These are phyloP conservation scores for Rhingia rostrata DNA, from an alignment of 2,888 invertebrate species.

Conservation along the genomic window DNA sequence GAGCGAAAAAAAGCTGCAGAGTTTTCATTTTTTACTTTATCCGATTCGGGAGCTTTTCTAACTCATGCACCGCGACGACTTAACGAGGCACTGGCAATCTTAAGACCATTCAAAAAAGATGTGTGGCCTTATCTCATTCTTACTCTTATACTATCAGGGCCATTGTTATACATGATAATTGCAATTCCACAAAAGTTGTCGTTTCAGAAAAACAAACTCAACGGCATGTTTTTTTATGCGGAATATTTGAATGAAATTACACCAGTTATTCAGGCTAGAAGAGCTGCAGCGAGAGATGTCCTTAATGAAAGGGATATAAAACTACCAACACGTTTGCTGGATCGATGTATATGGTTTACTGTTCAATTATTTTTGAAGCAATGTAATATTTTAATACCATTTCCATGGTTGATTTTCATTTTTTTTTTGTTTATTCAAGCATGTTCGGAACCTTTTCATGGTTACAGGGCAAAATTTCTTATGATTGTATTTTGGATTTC, in stretches of 20 bases:
- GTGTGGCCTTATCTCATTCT: slow-evolving; percentile 89
- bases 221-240: slow-evolving; percentile 76
- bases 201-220: slow-evolving; percentile 61
- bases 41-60: slow-evolving; percentile 90
- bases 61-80: slow-evolving; percentile 89
- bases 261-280: slow-evolving; percentile 8
- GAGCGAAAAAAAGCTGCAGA: slow-evolving; percentile 89
- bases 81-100: slow-evolving; percentile 89
- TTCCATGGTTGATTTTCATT: not conserved
- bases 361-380: slow-evolving; percentile 88
- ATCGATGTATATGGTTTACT: slow-evolving; percentile 89
- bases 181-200: slow-evolving; percentile 84
- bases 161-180: slow-evolving; percentile 87
- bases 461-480: slow-evolving; percentile 87
- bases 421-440: slow-evolving; percentile 75
- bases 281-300: not conserved
- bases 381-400: slow-evolving; percentile 83
- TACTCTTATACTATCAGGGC: slow-evolving; percentile 87
- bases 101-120: slow-evolving; percentile 89
- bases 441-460: slow-evolving; percentile 84
- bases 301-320: slow-evolving; percentile 75
- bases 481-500: slow-evolving; percentile 88
- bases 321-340: slow-evolving; percentile 83
- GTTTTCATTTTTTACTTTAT: slow-evolving; percentile 89
- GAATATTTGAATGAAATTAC: slow-evolving; percentile 81